A percentile compares a stretch with the other conserved stretches of the same genome.
Evolutionary conservation across 2,888 invertebrate genomes (phyloP).

Genomic region (Anthophora plumipes): DNA sequence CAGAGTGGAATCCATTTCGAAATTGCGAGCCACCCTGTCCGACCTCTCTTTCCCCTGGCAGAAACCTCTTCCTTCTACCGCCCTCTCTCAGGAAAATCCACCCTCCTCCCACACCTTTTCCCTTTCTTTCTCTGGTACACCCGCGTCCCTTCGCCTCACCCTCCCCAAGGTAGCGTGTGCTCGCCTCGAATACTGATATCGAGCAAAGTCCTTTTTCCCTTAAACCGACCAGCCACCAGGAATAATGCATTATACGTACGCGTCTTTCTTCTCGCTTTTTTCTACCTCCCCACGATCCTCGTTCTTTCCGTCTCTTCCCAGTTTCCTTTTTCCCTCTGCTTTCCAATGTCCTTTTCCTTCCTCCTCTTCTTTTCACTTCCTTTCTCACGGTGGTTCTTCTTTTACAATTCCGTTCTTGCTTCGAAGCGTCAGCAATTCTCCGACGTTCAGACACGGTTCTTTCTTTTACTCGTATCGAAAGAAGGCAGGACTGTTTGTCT

Average conservation of each 20-base stretch:
- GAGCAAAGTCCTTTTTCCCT: constrained; percentile 80
- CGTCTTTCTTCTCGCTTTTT: constrained; percentile 64
- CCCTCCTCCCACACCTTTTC: constrained; percentile 42
- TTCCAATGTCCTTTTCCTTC: constrained; percentile 20
- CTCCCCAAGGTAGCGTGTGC: constrained; percentile 68
- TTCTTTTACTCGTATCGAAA: not conserved
- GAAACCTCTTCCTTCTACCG: constrained; percentile 57
- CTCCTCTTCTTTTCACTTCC: constrained; percentile 20
- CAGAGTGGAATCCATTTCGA: constrained; percentile 84
- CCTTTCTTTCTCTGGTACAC: constrained; percentile 1
- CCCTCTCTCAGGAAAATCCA: constrained; percentile 83
- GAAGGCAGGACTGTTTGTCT: not conserved
- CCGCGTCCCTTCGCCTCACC: constrained; percentile 40
- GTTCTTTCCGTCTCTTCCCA: constrained; percentile 55
- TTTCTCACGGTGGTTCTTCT: constrained; percentile 5
- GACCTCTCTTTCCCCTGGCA: constrained; percentile 63
- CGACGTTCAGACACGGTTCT: not conserved
- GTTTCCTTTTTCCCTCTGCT: not conserved
- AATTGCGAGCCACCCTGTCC: constrained; percentile 83
- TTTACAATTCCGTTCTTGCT: constrained; percentile 24
- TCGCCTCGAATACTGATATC: constrained; percentile 84
- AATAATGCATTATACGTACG: constrained; percentile 81
- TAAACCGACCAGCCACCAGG: constrained; percentile 79
- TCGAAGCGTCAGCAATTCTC: constrained; percentile 14
- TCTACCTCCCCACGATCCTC: constrained; percentile 26